Conservation (phyloP, 2,888 invertebrate genomes). For the Drosophila tanythrix region DNA sequence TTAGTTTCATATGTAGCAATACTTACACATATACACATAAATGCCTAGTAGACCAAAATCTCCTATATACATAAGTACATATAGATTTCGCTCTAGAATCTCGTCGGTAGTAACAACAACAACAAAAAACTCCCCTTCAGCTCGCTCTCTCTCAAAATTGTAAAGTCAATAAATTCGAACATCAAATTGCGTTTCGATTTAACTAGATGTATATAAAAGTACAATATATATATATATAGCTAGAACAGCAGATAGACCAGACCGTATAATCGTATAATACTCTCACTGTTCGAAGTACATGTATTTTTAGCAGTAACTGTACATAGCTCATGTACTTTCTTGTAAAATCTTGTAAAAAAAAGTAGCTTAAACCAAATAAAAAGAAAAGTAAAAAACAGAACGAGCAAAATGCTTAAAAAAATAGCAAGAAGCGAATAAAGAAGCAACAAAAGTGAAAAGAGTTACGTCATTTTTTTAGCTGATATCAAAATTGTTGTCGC, state of each 20-base stretch:
- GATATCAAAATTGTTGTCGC: constrained; percentile 84
- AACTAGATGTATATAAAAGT: constrained; percentile 28
- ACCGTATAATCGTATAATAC: constrained; percentile 2
- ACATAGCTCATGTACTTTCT: constrained; percentile 38
- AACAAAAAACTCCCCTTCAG: not conserved
- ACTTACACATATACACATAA: constrained; percentile 1
- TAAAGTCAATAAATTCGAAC: constrained; percentile 32
- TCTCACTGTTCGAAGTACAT: constrained; percentile 24
- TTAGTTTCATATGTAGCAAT: constrained; percentile 24
- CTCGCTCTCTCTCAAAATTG: constrained; percentile 41
- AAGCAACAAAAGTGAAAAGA: constrained; percentile 79
- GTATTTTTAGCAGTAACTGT: constrained; percentile 43
- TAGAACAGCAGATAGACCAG: constrained; percentile 32
- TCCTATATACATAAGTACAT: constrained; percentile 11
- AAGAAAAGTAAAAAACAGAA: constrained; percentile 15
- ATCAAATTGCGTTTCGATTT: constrained; percentile 20
- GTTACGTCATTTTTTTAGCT: constrained; percentile 85
- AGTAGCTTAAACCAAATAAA: constrained; percentile 7
- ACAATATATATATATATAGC: constrained; percentile 8
- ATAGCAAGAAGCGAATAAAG: constrained; percentile 43
- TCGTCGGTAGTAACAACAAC: constrained; percentile 7
- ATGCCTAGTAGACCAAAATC: constrained; percentile 9
- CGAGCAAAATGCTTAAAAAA: constrained; percentile 68
- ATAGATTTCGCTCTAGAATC: constrained; percentile 31
- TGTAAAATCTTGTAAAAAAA: constrained; percentile 31